Base-by-base conservation (phyloP, 2,797 vertebrate genomes). In the Rhinogobio ventralis region DNA sequence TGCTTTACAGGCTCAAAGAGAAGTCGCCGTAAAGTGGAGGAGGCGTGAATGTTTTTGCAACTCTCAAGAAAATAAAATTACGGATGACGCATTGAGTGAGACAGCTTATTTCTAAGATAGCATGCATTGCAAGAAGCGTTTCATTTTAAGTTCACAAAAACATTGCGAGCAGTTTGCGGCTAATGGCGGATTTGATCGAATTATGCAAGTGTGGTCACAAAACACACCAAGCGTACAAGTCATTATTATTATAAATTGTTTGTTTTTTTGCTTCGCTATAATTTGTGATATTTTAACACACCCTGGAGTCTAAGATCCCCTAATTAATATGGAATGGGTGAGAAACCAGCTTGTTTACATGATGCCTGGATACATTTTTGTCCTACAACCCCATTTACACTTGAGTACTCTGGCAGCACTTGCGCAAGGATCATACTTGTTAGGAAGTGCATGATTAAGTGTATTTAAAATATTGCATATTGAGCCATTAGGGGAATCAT, bases 191-290 rank as follows among this genome's bases (percentile, higher is more conserved):
- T 90, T 83, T 86, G 86, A 84, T 80, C 86, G 74, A 55, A 82
- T 84, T 87, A 90, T 89, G 87, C 89, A 86, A 87, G 83, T 86
- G 82, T 87, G 81, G 72, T 79, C 78, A 79, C 55, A 74, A 67
- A 88, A 81, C 45, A 83, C 86, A 83, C 84, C 85, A 76, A 75
- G 62, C 77, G 83, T 81, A 79, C 86, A 89, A 91, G 86, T 88
- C 86, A 91, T 93, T 88, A 90, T 85, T 82, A 36, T 87, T 85
- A 75, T 86, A 90, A 91, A 93, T 90, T 92, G 90, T 91, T 92
- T 92, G 89, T 91, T 92, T 93, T 93, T 93, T 90, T 87, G 87
- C 90, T 89, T 90, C 84, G 81, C 11, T 92, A 45, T 86, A 89
- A 77, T 91, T 87, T 77, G 78, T 74, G 33, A 77, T 87, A 85